Conservation (phyloP, 2,113 vertebrate species). For the Hiodon alosoides region DNA sequence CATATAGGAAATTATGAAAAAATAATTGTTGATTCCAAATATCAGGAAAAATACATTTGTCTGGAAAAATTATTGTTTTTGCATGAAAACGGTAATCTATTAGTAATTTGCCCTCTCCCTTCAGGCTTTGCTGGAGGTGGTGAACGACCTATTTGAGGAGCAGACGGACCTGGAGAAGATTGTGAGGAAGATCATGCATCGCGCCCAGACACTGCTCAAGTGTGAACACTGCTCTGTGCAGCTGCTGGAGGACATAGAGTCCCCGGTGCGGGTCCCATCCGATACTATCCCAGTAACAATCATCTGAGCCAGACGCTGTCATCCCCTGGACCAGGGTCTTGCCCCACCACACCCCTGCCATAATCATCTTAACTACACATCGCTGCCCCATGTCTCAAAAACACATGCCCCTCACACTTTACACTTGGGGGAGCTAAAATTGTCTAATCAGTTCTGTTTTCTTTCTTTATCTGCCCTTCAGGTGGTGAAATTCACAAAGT, state of each 20-base stretch:
- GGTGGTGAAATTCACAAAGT: conserved; percentile 99
- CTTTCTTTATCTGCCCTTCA: conserved; percentile 49
- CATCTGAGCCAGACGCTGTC: no score
- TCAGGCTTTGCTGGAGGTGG: conserved; percentile 69
- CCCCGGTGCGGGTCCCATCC: conserved; percentile 48
- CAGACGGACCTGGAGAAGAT: conserved; percentile 74
- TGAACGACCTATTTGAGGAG: conserved; percentile 72
- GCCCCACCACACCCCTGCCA: no score
- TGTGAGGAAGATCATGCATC: conserved; percentile 73
- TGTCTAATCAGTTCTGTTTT: conserved; percentile 18
- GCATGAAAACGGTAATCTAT: neutral
- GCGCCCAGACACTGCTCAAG: conserved; percentile 64
- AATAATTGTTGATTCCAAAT: no score
- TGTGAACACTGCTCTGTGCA: conserved; percentile 73
- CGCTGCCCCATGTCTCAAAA: no score
- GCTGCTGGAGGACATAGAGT: conserved; percentile 68
- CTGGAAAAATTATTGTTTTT: neutral
- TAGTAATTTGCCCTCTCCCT: neutral
- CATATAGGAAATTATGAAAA: no score
- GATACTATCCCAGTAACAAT: no score
- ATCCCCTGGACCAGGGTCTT: no score
- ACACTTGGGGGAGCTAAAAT: no score
- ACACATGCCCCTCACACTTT: no score
- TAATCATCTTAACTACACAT: no score
- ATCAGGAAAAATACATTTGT: no score